Percentiles rank a stretch among this genome's conserved stretches.
Conservation (phyloP, 2,797 vertebrate species). For the Phylloscopus collybita region DNA sequence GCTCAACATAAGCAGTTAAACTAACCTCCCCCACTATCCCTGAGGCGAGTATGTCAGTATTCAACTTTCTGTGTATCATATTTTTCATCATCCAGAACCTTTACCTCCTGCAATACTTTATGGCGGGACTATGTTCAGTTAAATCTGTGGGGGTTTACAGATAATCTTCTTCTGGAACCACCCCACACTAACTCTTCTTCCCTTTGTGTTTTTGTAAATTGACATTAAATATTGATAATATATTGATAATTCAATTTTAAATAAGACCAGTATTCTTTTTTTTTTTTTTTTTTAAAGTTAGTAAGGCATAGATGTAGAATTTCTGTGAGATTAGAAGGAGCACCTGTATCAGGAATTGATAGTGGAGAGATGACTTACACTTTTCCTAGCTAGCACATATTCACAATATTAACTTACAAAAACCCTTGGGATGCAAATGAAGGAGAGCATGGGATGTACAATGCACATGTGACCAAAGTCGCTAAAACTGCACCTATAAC, state of each 20-base stretch:
- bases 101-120: not conserved
- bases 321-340: not conserved
- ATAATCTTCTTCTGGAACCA: not conserved
- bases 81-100: not conserved
- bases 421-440: not conserved
- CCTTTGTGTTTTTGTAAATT: not conserved
- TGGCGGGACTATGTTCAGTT: not conserved
- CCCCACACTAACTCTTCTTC: not conserved
- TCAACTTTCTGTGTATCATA: not conserved
- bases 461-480: not conserved
- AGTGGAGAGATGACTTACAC: not conserved
- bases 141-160: not conserved
- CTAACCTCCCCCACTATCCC: accelerated
- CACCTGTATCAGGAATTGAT: not conserved
- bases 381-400: not conserved
- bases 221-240: not conserved
- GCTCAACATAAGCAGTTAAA: not conserved
- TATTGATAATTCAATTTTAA: not conserved
- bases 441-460: not conserved
- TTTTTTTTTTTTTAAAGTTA: not conserved
- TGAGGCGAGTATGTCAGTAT: not conserved
- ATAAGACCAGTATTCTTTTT: not conserved
- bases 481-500: not conserved
- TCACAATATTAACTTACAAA: not conserved
- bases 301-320: not conserved